phyloP scores from a whole-genome alignment of 2,888 invertebrate genomes.

The Leucania comma region DNA sequence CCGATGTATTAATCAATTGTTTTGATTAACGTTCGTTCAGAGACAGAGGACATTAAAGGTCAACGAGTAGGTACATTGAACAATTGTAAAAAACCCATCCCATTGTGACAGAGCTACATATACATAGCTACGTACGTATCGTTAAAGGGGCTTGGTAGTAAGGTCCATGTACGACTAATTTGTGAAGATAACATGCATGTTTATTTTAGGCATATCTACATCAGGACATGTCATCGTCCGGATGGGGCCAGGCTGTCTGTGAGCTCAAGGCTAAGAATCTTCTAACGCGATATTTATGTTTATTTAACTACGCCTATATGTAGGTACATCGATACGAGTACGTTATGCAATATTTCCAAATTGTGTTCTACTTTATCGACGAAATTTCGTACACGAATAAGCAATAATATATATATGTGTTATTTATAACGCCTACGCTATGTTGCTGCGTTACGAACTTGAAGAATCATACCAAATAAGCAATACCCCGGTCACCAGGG shows the following conservation, averaged over 20 bases:
- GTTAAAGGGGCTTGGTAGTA: slow-evolving; percentile 49
- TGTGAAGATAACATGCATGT: slow-evolving; percentile 64
- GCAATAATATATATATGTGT: slow-evolving; percentile 29
- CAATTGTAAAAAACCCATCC: slow-evolving; percentile 54
- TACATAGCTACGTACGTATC: slow-evolving; percentile 11
- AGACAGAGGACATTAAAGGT: slow-evolving; percentile 63
- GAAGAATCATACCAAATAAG: neutral
- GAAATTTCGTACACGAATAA: slow-evolving; percentile 39
- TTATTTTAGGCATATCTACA: slow-evolving; percentile 70
- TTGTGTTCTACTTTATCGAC: neutral
- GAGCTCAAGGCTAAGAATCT: slow-evolving; percentile 72
- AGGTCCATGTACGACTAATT: slow-evolving; percentile 45
- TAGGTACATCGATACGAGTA: neutral
- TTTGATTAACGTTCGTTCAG: slow-evolving; percentile 53
- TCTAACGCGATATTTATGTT: slow-evolving; percentile 44
- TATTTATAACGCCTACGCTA: slow-evolving; percentile 28
- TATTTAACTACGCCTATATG: neutral
- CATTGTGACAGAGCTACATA: slow-evolving; percentile 50
- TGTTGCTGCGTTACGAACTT: slow-evolving; percentile 1
- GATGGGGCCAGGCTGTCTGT: slow-evolving; percentile 80
- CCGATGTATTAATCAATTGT: slow-evolving; percentile 59
- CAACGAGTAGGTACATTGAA: slow-evolving; percentile 61
- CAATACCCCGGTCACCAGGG: too few relatives aligned
- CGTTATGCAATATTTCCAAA: neutral
- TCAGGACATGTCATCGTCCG: slow-evolving; percentile 68